Percentiles rank a stretch among this genome's conserved stretches.
These are phyloP conservation scores for Micronycteris hirsuta DNA, from an alignment of 2,113 vertebrate genomes.

Conservation along the genomic window DNA sequence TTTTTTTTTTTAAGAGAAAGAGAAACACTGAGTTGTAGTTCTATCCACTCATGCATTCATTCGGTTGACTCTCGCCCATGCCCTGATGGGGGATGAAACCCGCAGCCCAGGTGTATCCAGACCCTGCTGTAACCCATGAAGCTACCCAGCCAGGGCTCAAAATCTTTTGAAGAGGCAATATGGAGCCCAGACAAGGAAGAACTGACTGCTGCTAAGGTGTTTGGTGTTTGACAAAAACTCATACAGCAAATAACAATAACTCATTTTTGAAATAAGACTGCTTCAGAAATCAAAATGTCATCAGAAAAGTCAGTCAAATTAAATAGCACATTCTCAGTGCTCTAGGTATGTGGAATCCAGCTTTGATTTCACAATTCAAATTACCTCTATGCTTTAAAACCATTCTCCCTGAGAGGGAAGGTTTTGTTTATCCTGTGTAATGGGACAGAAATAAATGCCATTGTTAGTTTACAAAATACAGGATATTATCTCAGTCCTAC, in stretches of 20 bases:
- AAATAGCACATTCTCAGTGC: background rate
- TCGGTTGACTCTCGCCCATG: no score
- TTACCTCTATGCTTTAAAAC: background rate
- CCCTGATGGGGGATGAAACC: no score
- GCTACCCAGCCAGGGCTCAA: no score
- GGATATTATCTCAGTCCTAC: background rate
- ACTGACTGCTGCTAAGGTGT: background rate
- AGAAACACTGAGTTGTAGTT: no score
- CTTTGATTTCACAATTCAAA: background rate
- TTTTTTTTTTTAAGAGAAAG: no score
- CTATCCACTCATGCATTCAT: no score
- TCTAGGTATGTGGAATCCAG: background rate
- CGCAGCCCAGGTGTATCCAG: no score
- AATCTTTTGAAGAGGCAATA: background rate
- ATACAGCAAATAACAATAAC: background rate
- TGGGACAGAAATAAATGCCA: background rate
- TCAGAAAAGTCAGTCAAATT: background rate
- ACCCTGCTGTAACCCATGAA: no score
- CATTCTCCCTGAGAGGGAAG: background rate
- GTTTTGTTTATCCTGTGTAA: background rate
- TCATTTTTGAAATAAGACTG: background rate
- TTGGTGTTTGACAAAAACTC: background rate
- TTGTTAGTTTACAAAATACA: background rate
- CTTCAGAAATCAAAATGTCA: background rate
- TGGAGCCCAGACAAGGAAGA: background rate